Base-by-base conservation (phyloP, 2,113 vertebrate species). In the Perca flavescens region DNA sequence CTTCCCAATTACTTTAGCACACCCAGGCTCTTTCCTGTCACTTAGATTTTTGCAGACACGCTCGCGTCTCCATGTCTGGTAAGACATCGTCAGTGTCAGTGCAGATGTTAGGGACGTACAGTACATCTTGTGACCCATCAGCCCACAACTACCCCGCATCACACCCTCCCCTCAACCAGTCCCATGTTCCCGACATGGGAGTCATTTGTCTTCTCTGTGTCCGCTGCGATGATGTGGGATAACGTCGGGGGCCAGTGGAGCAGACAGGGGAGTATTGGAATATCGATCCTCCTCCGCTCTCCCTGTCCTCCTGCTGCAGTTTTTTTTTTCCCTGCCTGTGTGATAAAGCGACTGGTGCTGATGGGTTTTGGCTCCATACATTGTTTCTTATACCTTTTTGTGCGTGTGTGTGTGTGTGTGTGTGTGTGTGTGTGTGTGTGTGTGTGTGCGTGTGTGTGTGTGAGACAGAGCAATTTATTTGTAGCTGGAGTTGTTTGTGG, bases 231-330 rank as follows among this genome's bases (percentile, higher is more conserved):
- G 91, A 93, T 93, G 89, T 85, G 86, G 88, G 91, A 93, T 92
- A 93, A 91, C 75, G 64, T 89, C 71, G 56, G 84, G 85, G 92
- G 86, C 87, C 92, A 90, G 91, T 86, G 91, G 85, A 90, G 93
- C 92, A 91, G 88, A 92, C 92, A 89, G 77, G 86, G 84, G 82
- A 90, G 80, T 93, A 93, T 91, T 92, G 92, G 92, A 91, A 84
- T 94, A 94, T 94, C 82, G 93, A 94, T 94, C 85, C 73, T 83
- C 65, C 86, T 75, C 82, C 46, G 74, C 68, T 83, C 84, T 79
- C 61, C 62, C 84, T 49, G 64, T 88, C 78, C 77, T 86, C 74
- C 77, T 74, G 84, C 78, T 66, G 47, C 75, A 78, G 73, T 68
- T 86, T 83, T 80, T 60, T 31, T 52, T 43, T 6, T 6, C 16